Percentiles rank a stretch among this genome's conserved stretches.
Conservation (phyloP, 2,888 invertebrate species). For the Neoitamus cyanurus region DNA sequence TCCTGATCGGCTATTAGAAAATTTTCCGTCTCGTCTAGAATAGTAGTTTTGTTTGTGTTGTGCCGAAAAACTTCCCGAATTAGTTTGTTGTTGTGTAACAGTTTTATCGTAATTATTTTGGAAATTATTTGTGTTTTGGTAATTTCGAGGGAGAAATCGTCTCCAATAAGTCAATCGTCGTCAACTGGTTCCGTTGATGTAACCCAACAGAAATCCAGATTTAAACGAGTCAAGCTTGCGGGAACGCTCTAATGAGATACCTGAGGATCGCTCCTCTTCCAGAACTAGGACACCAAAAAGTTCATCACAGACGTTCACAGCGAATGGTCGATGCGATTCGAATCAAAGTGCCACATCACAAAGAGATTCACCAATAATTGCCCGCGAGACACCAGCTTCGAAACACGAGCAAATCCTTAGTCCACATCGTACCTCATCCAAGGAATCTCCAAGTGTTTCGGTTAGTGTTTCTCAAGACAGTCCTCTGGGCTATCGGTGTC, state of each 20-base stretch:
- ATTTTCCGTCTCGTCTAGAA: neutral
- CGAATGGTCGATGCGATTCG: slow-evolving; percentile 72
- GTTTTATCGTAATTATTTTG: neutral
- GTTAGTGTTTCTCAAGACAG: slow-evolving; percentile 55
- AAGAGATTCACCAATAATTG: slow-evolving; percentile 61
- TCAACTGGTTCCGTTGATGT: slow-evolving; percentile 62
- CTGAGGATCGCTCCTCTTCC: slow-evolving; percentile 69
- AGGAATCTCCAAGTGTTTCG: slow-evolving; percentile 58
- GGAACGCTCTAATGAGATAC: slow-evolving; percentile 73
- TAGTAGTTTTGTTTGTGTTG: neutral
- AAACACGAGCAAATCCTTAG: slow-evolving; percentile 56
- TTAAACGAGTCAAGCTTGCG: slow-evolving; percentile 77
- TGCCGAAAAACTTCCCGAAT: neutral
- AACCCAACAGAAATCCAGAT: slow-evolving; percentile 69
- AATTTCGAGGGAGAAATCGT: slow-evolving; percentile 71
- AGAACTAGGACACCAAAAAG: slow-evolving; percentile 62
- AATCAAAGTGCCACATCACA: slow-evolving; percentile 77
- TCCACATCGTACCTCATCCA: slow-evolving; percentile 61
- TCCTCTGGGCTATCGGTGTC: slow-evolving; percentile 53
- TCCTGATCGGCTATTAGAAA: neutral
- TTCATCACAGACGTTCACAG: slow-evolving; percentile 49
- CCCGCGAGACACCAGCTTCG: slow-evolving; percentile 49
- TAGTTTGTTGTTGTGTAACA: neutral
- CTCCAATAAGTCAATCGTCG: slow-evolving; percentile 66
- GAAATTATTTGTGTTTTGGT: neutral